Evolutionary conservation across 2,113 vertebrate genomes (phyloP), one percentile per base, ranked within the genome.

Genomic region (Salminus brasiliensis): DNA sequence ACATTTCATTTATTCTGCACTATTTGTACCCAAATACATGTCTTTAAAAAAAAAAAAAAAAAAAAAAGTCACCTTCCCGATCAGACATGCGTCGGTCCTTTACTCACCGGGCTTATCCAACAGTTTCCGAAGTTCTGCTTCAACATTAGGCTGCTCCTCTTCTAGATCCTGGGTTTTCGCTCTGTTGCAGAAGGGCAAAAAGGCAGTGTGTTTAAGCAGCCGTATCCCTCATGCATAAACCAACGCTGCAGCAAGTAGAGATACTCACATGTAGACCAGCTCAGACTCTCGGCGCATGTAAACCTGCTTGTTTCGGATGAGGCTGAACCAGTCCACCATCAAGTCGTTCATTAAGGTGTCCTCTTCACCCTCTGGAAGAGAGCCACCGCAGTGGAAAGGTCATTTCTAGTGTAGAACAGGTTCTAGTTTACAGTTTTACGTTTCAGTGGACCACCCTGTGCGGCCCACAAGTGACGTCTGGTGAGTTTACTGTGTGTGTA

Each of bases 321-420:
- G 91, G 86, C 80, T 95, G 92, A 99, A 98, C 98, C 98, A 99
- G 6, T 96, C 96, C 62, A 95, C 95, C 96, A 99, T 94, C 53
- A 93, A 75, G 25, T 88, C 90, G 27, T 94, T 88, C 87, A 86
- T 95, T 81, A 96, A 85, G 10, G 87, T 79, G 6, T 99, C 97
- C 74, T 98, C 98, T 0, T 93, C 85, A 1, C 92, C 94, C 1
- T 96, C 98, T 99, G 87, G 25, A 77, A 66, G 32, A 73, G 49
- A 74, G 39, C 7, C 60, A 25, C 9, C 52, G 3, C 9, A 55
- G 9, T 57, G 29, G 41, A 29, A 7, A 16, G 7, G 57, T 21
- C 1, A 21, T 21, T n/a, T n/a, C n/a, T n/a, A n/a, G n/a, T n/a
- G n/a, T n/a, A n/a, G n/a, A n/a, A n/a, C n/a, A n/a, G n/a, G n/a